phyloP scores from a whole-genome alignment of 2,888 invertebrate species.

The Acanthosoma haemorrhoidale region DNA sequence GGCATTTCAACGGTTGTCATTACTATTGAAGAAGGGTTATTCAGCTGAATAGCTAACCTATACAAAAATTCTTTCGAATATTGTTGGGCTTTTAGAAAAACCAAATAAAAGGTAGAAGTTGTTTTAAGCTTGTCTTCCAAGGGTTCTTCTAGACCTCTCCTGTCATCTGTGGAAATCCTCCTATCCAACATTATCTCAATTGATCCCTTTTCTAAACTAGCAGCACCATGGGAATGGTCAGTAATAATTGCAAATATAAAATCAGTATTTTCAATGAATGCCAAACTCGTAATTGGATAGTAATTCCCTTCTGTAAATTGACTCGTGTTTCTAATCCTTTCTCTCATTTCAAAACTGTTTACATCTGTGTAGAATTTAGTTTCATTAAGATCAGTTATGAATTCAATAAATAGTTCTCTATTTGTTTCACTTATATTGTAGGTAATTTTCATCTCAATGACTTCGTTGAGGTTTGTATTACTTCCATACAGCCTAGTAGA shows the following conservation, averaged over 20 bases:
- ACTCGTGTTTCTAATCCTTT: conserved; percentile 3
- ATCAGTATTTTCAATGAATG: conserved; percentile 28
- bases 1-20: neutral
- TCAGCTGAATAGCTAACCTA: neutral
- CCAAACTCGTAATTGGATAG: conserved; percentile 34
- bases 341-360: conserved; percentile 33
- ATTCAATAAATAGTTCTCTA: conserved; percentile 32
- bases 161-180: conserved; percentile 30
- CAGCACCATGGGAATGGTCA: conserved; percentile 35
- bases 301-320: conserved; percentile 29
- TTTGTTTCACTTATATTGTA: conserved; percentile 18
- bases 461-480: neutral
- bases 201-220: conserved; percentile 21
- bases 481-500: conserved; percentile 10
- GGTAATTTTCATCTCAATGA: conserved; percentile 26
- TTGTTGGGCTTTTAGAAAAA: neutral
- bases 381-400: conserved; percentile 22
- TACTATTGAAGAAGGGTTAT: conserved; percentile 5
- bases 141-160: conserved; percentile 34
- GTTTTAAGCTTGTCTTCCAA: conserved; percentile 28
- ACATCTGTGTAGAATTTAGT: conserved; percentile 32
- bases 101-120: conserved; percentile 26
- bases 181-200: conserved; percentile 37
- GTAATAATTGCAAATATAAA: conserved; percentile 22
- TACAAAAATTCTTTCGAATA: neutral